A percentile compares a stretch with the other conserved stretches of the same genome.
These are phyloP conservation scores for Heliconius melpomene DNA, from an alignment of 1,140 invertebrate genomes.

Conservation along the genomic window DNA sequence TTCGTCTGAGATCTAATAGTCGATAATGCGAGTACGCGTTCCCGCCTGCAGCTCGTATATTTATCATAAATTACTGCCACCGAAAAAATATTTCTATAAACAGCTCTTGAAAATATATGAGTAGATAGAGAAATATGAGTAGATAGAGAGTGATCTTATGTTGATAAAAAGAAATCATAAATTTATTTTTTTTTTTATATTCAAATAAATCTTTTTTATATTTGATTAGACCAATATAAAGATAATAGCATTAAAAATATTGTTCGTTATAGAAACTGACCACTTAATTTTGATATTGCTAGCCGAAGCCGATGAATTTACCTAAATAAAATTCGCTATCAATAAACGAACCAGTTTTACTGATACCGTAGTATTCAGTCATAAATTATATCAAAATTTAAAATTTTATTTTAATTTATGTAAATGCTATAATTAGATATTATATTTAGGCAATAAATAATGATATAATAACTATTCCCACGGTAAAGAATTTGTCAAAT, in stretches of 20 bases:
- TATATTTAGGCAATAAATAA: background rate
- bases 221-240: too few relatives aligned
- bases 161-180: background rate
- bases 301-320: too few relatives aligned
- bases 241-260: too few relatives aligned
- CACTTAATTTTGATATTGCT: too few relatives aligned
- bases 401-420: background rate
- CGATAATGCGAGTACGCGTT: conserved; percentile 46
- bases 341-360: background rate
- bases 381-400: background rate
- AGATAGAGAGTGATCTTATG: too few relatives aligned
- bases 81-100: conserved; percentile 33
- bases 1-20: conserved; percentile 67
- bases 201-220: too few relatives aligned
- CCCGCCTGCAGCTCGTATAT: conserved; percentile 18
- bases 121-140: too few relatives aligned
- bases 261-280: too few relatives aligned
- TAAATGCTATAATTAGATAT: background rate
- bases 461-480: background rate
- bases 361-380: background rate
- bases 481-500: background rate
- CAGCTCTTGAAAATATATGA: background rate
- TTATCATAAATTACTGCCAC: conserved; percentile 32
- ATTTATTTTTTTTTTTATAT: too few relatives aligned
- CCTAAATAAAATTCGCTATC: background rate